Base-by-base conservation (phyloP, 2,888 invertebrate genomes). In the Bellardia pandia region DNA sequence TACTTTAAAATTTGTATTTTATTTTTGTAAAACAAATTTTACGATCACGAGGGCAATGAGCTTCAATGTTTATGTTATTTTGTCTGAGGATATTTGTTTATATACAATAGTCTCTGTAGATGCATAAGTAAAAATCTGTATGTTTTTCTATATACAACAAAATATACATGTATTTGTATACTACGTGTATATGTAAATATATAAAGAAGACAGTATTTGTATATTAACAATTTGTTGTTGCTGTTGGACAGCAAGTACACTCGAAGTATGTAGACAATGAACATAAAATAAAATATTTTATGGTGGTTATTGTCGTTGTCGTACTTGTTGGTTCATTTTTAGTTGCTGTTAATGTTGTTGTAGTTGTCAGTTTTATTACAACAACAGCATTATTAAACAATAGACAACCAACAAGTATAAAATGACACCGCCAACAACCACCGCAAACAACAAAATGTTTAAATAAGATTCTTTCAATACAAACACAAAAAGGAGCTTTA, bases 231-330 rank as follows among this genome's bases (percentile, higher is more conserved):
- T n/a, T 40, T 71, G 37, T 51, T 58, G 53, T 53, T 58, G 37
- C 45, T 74, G 66, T 30, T 66, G 2, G 9, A 51, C 33, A 23
- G 23, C 23, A 3, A 64, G 13, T 23, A 62, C 13, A 76, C 30
- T 58, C 23, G 0, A 53, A 77, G 37, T 23, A 53, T 72, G 45
- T 74, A 80, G 69, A 64, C 23, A 71, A 76, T 71, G 58, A 80
- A 75, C 72, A 66, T 81, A 77, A 85, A 76, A 72, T 71, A 76
- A 64, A 72, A 74, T n/a, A 77, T 77, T 77, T 64, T 64, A 77
- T 77, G 56, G 48, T 85, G 84, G 76, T 79, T 85, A 48, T 75
- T 76, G 82, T 69, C 76, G 56, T 72, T 78, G 78, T 37, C 33
- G 9, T 75, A 62, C 42, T 53, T 64, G 72, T 76, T 80, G 51